A percentile compares a stretch with the other conserved stretches of the same genome.
These are phyloP conservation scores for Petrosia ficiformis DNA, from an alignment of 37 sponge, comb jelly and placozoan genomes.

Conservation along the genomic window DNA sequence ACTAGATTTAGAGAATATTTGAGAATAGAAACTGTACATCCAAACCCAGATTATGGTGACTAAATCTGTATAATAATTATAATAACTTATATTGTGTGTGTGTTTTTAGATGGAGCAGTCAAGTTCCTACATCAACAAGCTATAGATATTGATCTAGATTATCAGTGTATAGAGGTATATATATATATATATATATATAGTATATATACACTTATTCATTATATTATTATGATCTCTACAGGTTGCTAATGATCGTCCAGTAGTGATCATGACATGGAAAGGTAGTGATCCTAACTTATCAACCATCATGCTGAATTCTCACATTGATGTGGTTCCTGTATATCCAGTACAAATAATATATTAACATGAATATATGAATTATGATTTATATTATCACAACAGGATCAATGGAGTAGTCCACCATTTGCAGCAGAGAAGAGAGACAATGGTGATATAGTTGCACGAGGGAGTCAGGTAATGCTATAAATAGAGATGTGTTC, in stretches of 20 bases:
- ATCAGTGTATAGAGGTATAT: constrained; percentile 22
- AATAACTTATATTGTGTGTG: too few species aligned
- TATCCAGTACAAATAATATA: too few species aligned
- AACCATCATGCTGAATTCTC: constrained; percentile 76
- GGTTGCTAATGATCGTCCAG: constrained; percentile 14
- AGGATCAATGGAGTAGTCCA: constrained; percentile 59
- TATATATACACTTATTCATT: too few species aligned
- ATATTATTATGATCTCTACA: too few species aligned
- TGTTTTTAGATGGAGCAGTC: constrained; percentile 36
- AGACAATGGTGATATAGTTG: constrained; percentile 71
- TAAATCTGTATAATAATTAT: too few species aligned
- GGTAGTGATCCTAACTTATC: constrained; percentile 50
- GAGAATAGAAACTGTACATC: constrained; percentile 47
- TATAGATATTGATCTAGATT: constrained; percentile 39
- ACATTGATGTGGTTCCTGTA: constrained; percentile 88
- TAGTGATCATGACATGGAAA: constrained; percentile 58
- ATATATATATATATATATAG: too few species aligned
- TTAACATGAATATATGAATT: too few species aligned
- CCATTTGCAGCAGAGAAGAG: constrained; percentile 65
- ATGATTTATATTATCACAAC: neutral
- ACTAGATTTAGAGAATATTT: constrained; percentile 64
- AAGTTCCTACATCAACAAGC: constrained; percentile 41
- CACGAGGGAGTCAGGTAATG: constrained; percentile 63
- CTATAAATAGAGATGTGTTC: too few species aligned
- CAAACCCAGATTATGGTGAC: constrained; percentile 57